These are phyloP conservation scores for Plebejus anna DNA, from an alignment of 2,888 invertebrate genomes.

Conservation along the genomic window DNA sequence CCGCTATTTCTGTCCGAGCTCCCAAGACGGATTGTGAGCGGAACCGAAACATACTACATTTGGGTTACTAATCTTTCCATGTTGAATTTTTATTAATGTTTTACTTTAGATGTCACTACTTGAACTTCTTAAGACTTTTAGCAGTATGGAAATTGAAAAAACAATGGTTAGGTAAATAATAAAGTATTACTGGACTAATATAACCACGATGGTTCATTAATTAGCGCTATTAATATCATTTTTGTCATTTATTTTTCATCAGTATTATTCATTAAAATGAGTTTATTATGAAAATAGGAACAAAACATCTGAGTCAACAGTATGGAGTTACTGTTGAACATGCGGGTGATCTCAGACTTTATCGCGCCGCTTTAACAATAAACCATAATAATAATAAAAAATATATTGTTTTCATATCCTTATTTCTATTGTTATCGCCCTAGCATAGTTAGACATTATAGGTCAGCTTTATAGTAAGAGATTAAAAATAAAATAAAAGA, in stretches of 20 bases:
- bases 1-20: constrained; percentile 7
- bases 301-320: constrained; percentile 48
- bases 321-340: constrained; percentile 49
- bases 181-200: too few relatives aligned
- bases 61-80: not conserved
- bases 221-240: not conserved
- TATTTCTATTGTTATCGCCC: not conserved
- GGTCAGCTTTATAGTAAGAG: not conserved
- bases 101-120: too few relatives aligned
- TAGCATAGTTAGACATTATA: not conserved
- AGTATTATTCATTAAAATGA: constrained; percentile 9
- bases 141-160: too few relatives aligned
- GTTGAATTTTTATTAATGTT: not conserved
- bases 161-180: too few relatives aligned
- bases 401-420: not conserved
- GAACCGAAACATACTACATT: not conserved
- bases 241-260: not conserved
- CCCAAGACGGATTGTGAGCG: not conserved
- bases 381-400: not conserved
- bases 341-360: constrained; percentile 64
- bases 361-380: constrained; percentile 29
- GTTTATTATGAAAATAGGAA: constrained; percentile 19
- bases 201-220: too few relatives aligned
- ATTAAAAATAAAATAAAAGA: not conserved
- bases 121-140: too few relatives aligned